Percentiles rank a stretch among this genome's conserved stretches.
Conservation (phyloP, 1,140 invertebrate species). For the Eupristina koningsbergeri region DNA sequence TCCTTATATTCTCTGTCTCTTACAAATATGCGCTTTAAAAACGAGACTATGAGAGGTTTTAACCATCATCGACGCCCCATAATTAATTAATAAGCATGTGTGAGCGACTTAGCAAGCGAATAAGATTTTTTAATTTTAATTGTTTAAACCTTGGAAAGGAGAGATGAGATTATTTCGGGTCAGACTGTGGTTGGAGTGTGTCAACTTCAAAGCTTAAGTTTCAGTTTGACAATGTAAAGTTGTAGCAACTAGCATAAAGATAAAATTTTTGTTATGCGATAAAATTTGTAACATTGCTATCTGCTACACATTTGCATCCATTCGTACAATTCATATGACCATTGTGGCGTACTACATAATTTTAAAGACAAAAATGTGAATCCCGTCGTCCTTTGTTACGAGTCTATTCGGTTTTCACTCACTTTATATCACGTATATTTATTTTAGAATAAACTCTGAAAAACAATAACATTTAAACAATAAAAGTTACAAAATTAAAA, state of each 20-base stretch:
- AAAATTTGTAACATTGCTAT: neutral
- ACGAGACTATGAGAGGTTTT: neutral
- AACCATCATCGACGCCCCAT: neutral
- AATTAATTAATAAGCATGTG: constrained; percentile 2
- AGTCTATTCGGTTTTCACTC: no score
- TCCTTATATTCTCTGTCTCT: neutral
- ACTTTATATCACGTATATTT: no score
- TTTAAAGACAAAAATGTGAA: no score
- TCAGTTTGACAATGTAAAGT: no score
- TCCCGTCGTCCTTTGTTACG: no score
- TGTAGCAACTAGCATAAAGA: neutral
- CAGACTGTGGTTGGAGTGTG: neutral
- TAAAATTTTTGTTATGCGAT: neutral
- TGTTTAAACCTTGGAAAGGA: neutral
- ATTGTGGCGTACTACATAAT: neutral
- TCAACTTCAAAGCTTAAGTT: no score
- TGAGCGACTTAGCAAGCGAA: neutral
- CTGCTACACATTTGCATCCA: no score
- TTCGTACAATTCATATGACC: neutral
- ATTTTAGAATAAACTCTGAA: no score
- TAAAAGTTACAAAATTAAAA: neutral
- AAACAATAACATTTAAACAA: no score
- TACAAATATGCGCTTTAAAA: neutral
- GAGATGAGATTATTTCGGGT: neutral
- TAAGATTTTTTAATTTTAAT: neutral